Evolutionary conservation across 2,113 vertebrate species (phyloP), one percentile per base, ranked within the genome.

Genomic region (Paralichthys olivaceus): DNA sequence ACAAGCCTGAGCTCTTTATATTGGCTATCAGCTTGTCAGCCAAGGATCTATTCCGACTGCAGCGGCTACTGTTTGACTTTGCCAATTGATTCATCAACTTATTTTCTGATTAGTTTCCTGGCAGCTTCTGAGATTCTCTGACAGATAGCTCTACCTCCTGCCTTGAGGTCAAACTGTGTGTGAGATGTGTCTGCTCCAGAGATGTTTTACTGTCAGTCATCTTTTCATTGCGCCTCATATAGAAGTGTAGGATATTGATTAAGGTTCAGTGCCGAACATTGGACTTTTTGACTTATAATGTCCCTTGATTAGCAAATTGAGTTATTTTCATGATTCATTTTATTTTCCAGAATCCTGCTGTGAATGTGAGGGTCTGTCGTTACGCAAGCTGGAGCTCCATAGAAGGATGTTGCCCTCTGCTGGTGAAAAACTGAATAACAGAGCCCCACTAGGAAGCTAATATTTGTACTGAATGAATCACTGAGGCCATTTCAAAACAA

Each of bases 151-250:
- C 75, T 59, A 64, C 80, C 69, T 79, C 57, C 56, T 64, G 67
- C 81, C 70, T 78, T 23, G 65, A 92, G 92, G 82, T 94, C 91
- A 66, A 92, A 91, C 77, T 89, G 87, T 84, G 87, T 84, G 49
- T 22, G 49, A 9, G 74, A 90, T 90, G 91, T 69, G 79, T 92
- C 80, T 90, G 89, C 60, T 78, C 83, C 75, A 84, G 25, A 54
- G 64, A 79, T 64, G 77, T 90, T 85, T 69, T 84, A 32, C 81
- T 85, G 37, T 80, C 69, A 73, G 69, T 87, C 77, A 77, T 57
- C 75, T 70, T 76, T 75, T 83, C 70, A 72, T 81, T 68, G 51
- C 25, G 1, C 72, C 20, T 59, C 79, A 81, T 56, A 64, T 28
- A 69, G 53, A 81, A 59, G 51, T 64, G 43, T 77, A n/a, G 80